Evolutionary conservation across 2,113 vertebrate species (phyloP), one percentile per base, ranked within the genome.

Genomic region (Myodes glareolus): DNA sequence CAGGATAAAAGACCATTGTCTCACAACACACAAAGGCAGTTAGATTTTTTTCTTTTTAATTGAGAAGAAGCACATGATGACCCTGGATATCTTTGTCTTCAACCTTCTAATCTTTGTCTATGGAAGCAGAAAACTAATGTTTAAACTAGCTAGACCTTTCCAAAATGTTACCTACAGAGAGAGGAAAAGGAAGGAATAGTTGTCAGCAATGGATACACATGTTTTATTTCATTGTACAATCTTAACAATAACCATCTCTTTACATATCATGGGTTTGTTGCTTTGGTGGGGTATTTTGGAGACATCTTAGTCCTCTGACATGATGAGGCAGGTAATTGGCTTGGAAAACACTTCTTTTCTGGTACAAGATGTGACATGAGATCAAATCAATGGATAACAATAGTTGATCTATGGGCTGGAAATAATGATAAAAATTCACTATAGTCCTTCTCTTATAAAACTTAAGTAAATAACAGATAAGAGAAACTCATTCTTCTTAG

Each of bases 291-390:
- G 0, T 8, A 23, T 25, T 52, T 92, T 65, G 75, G 72, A 92
- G 55, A 23, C 1, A 21, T 13, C 19, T 36, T 29, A 14, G 31
- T n/a, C 16, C 33, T 77, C 7, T 65, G 33, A 65, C 39, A 7
- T 1, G 6, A 11, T 31, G 27, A 21, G 4, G 55, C 9, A 3
- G 4, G 3, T 27, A 45, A 0, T 9, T 61, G 33, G 36, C 45
- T 65, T 8, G 19, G 5, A 1, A 27, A 33, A 39, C 36, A 90
- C 4, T 5, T 70, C 19, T n/a, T 76, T 33, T 72, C 0, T 50
- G 7, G 7, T 5, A 29, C 19, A 16, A 1, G 10, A 61, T 6
- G 0, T 58, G 31, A 13, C 1, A 0, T 6, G 23, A 67, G 13
- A n/a, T 36, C 29, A 12, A 2, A 45, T 65, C 65, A 13, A 36